phyloP scores from a whole-genome alignment of 2,113 vertebrate genomes.

The Zosterops lateralis region DNA sequence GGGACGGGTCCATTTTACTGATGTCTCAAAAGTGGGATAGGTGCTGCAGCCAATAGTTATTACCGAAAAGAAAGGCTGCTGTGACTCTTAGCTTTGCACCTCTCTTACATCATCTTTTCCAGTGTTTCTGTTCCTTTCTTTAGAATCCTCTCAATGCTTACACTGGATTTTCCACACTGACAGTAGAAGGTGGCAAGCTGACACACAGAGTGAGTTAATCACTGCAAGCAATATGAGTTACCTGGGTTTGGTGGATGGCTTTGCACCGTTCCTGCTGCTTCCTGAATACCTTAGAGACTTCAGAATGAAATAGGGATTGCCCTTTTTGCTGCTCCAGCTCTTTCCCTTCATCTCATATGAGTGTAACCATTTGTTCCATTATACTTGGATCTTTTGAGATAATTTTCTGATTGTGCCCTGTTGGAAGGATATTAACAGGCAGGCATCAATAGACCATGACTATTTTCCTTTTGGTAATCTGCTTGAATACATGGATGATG shows the following conservation, averaged over 20 bases:
- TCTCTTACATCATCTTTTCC: not conserved
- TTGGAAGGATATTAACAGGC: conserved; percentile 12
- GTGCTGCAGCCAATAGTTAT: not conserved
- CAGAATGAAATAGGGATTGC: not conserved
- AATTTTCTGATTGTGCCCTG: conserved; percentile 3
- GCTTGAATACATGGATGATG: not conserved
- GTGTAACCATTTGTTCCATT: not conserved
- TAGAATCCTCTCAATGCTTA: not conserved
- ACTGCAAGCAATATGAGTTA: not conserved
- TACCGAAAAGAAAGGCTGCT: not conserved
- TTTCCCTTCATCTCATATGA: not conserved
- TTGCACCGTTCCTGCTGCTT: not conserved
- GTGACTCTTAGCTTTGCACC: not conserved
- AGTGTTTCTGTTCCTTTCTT: conserved; percentile 5
- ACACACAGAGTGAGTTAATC: not conserved
- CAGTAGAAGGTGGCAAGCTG: not conserved
- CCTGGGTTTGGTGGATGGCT: not conserved
- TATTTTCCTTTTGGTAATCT: not conserved
- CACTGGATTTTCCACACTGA: not conserved
- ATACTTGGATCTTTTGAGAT: not conserved
- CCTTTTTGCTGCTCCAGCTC: not conserved
- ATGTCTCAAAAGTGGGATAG: conserved; percentile 8
- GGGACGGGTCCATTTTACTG: conserved; percentile 38
- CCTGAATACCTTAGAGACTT: not conserved
- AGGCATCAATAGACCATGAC: not conserved